phyloP scores from a whole-genome alignment of 2,113 vertebrate genomes.

The Phocoena sinus region DNA sequence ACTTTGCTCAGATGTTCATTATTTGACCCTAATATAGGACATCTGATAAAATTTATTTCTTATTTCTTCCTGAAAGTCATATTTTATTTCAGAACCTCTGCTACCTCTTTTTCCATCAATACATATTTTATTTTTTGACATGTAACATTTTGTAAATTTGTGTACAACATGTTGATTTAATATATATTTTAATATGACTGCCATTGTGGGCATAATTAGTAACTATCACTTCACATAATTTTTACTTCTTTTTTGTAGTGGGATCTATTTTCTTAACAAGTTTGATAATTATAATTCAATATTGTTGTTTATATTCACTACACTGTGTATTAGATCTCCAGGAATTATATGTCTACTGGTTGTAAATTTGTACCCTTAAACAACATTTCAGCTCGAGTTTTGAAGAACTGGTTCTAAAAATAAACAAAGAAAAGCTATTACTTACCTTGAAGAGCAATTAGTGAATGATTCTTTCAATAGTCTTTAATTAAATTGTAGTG shows the following conservation, averaged over 20 bases:
- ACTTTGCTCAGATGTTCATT: background rate
- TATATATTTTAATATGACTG: background rate
- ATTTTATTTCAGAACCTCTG: background rate
- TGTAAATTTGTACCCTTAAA: background rate
- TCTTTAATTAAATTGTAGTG: background rate
- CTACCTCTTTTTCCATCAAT: background rate
- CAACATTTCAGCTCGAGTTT: background rate
- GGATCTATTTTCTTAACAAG: background rate
- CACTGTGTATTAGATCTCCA: background rate
- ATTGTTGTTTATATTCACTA: background rate
- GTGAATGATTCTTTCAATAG: background rate
- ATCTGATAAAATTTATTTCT: background rate
- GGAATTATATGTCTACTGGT: background rate
- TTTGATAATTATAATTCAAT: background rate
- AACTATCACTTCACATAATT: background rate
- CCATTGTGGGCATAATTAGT: background rate
- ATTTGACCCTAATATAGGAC: background rate
- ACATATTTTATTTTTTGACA: background rate
- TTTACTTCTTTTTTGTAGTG: background rate
- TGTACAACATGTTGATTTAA: background rate
- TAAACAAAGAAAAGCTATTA: background rate
- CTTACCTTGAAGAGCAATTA: background rate
- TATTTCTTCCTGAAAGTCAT: background rate
- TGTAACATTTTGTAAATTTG: background rate
- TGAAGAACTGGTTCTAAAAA: background rate